Evolutionary conservation across 2,797 vertebrate genomes (phyloP).

Genomic region (Lepilemur ruficaudatus): DNA sequence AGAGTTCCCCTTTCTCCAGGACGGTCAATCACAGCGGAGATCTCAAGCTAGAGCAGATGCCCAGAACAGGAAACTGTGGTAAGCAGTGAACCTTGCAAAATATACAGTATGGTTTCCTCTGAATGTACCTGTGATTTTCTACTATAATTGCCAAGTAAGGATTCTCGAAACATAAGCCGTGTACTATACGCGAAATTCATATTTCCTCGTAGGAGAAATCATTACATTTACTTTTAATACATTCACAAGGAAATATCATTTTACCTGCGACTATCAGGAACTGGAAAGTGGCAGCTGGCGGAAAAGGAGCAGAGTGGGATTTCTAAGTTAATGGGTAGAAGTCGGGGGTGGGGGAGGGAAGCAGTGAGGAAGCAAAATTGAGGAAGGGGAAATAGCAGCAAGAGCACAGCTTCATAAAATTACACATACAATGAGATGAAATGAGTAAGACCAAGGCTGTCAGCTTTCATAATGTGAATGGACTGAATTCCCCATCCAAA

Average conservation of each 20-base stretch:
- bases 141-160: neutral
- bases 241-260: fast-evolving
- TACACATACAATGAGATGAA: neutral
- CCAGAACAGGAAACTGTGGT: neutral
- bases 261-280: neutral
- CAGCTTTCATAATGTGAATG: neutral
- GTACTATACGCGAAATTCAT: neutral
- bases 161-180: neutral
- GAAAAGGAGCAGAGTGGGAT: neutral
- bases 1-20: fast-evolving
- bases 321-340: neutral
- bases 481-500: neutral
- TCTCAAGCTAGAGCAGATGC: fast-evolving
- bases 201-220: fast-evolving
- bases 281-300: neutral
- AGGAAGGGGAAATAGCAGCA: neutral
- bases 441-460: neutral
- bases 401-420: neutral
- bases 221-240: neutral
- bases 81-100: neutral
- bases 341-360: neutral
- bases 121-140: neutral
- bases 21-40: neutral
- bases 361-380: neutral
- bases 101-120: neutral